Percentiles rank a stretch among this genome's conserved stretches.
These are phyloP conservation scores for Tromatobia lineatoria DNA, from an alignment of 2,888 invertebrate genomes.

Conservation along the genomic window DNA sequence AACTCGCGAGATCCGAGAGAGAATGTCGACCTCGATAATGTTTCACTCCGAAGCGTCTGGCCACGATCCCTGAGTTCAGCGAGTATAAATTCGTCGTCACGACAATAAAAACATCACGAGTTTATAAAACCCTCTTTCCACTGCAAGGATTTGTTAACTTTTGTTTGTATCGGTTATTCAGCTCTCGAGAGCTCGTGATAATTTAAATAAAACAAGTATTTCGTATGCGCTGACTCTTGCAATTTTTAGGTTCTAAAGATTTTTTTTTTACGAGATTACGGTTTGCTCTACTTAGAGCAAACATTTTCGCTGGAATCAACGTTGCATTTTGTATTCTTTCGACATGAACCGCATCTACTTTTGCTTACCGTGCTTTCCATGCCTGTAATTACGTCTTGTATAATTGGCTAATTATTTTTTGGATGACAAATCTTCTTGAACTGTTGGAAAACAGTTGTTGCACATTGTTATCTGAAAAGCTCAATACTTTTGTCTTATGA, in stretches of 20 bases:
- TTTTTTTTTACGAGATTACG: slow-evolving; percentile 11
- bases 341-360: not conserved
- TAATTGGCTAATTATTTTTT: not conserved
- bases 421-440: too few relatives aligned
- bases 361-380: too few relatives aligned
- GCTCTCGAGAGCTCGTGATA: not conserved
- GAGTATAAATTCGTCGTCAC: slow-evolving; percentile 45
- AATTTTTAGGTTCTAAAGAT: slow-evolving; percentile 2
- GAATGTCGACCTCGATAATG: slow-evolving; percentile 37
- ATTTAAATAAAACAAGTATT: slow-evolving; percentile 36
- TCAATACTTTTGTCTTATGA: too few relatives aligned
- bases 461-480: too few relatives aligned
- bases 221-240: slow-evolving; percentile 8
- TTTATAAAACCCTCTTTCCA: slow-evolving; percentile 15
- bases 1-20: slow-evolving; percentile 41
- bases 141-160: slow-evolving; percentile 32
- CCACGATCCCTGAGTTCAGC: slow-evolving; percentile 10
- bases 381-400: not conserved
- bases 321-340: not conserved
- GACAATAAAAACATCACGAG: slow-evolving; percentile 31
- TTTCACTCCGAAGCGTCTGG: slow-evolving; percentile 15
- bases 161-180: not conserved
- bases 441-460: too few relatives aligned
- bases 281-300: slow-evolving; percentile 1
- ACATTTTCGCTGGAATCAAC: not conserved